A percentile compares a stretch with the other conserved stretches of the same genome.
These are phyloP conservation scores for Nudaria mundana DNA, from an alignment of 2,888 invertebrate species.

Conservation along the genomic window DNA sequence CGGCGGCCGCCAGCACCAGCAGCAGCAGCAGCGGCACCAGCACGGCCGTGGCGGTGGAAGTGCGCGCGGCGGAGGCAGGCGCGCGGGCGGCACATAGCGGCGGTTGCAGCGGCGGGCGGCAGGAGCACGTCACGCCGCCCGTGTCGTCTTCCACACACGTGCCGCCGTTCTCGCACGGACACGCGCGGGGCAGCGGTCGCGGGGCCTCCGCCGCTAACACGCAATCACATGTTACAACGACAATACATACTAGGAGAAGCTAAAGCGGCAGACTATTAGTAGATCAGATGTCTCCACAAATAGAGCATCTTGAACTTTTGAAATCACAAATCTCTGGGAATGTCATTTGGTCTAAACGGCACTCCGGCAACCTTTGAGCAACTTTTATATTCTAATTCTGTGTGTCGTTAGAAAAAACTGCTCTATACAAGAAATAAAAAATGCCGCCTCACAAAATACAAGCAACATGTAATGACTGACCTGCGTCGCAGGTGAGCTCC, in stretches of 20 bases:
- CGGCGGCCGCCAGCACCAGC: conserved; percentile 85
- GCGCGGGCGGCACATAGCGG: conserved; percentile 84
- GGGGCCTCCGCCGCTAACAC: conserved; percentile 85
- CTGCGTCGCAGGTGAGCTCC: conserved; percentile 90
- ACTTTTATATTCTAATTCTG: no score
- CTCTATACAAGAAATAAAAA: no score
- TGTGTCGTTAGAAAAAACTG: no score
- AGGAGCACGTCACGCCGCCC: conserved; percentile 82
- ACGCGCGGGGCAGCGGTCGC: conserved; percentile 87
- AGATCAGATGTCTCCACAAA: no score
- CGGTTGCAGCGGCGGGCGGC: conserved; percentile 83
- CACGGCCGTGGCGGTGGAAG: conserved; percentile 85
- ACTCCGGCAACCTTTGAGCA: no score
- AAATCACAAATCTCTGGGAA: no score
- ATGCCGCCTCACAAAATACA: no score
- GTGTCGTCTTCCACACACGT: conserved; percentile 81
- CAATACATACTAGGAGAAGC: no score
- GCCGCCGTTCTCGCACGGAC: conserved; percentile 94
- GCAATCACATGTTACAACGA: neutral
- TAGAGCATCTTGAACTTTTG: no score
- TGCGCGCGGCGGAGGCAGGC: conserved; percentile 80
- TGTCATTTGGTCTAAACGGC: no score
- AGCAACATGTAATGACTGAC: no score
- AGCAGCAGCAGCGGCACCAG: conserved; percentile 91
- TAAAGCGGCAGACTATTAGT: no score